A percentile compares a stretch with the other conserved stretches of the same genome.
Conservation (phyloP, 2,797 vertebrate species). For the Silurus lanzhouensis region DNA sequence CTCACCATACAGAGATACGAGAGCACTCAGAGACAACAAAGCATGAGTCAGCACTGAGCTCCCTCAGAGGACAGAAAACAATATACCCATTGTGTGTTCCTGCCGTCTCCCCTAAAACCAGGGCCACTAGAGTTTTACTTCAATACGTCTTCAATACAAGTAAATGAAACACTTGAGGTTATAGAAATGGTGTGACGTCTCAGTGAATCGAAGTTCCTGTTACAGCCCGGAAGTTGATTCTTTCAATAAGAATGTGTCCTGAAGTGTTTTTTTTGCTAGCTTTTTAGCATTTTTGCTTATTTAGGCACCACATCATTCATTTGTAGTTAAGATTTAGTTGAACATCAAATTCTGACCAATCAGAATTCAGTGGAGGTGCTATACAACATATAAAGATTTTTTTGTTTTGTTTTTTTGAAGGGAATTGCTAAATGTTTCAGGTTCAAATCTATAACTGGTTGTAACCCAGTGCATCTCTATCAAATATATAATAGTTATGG, state of each 20-base stretch:
- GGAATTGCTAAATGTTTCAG: background rate
- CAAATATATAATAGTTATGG: too few relatives aligned
- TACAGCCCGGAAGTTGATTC: background rate
- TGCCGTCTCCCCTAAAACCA: background rate
- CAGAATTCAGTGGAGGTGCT: background rate
- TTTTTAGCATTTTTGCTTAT: background rate
- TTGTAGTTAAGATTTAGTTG: background rate
- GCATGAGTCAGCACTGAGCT: conserved; percentile 23
- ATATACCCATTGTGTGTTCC: conserved; percentile 38
- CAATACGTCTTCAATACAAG: background rate
- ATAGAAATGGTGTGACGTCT: background rate
- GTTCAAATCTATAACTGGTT: too few relatives aligned
- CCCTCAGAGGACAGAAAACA: background rate
- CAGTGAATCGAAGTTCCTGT: background rate
- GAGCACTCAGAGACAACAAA: background rate
- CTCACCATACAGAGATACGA: conserved; percentile 24
- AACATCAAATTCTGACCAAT: background rate
- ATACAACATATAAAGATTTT: background rate
- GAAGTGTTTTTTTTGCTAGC: background rate
- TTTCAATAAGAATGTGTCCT: background rate
- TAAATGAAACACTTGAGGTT: background rate
- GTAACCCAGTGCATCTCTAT: too few relatives aligned
- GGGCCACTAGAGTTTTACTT: background rate
- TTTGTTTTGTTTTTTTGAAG: background rate
- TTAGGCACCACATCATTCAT: background rate